A percentile compares a stretch with the other conserved stretches of the same genome.
Conservation (phyloP, 2,113 vertebrate genomes). For the Ardeotis arabs region DNA sequence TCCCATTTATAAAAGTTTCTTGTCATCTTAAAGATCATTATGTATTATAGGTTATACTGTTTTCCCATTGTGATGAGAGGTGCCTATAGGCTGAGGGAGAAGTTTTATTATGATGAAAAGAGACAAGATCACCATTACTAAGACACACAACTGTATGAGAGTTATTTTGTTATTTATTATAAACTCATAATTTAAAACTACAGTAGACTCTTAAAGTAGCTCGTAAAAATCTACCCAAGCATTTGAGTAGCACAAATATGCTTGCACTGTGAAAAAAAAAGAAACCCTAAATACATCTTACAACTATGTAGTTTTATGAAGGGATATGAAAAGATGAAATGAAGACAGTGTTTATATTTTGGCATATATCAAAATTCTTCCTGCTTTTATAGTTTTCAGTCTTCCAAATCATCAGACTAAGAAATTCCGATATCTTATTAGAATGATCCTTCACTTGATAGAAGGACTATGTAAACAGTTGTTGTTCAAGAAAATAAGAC, state of each 20-base stretch:
- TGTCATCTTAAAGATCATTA: not conserved
- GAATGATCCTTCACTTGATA: not conserved
- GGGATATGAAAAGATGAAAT: not conserved
- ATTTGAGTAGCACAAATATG: not conserved
- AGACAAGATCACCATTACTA: not conserved
- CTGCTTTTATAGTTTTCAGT: not conserved
- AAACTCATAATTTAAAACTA: not conserved
- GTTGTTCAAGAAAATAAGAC: not conserved
- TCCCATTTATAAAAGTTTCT: not conserved
- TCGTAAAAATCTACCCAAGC: not conserved
- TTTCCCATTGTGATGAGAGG: not conserved
- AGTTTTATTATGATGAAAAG: not conserved
- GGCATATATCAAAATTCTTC: not conserved
- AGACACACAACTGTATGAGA: not conserved
- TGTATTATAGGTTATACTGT: not conserved
- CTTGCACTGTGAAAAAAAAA: not conserved
- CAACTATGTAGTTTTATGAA: not conserved
- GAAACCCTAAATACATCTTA: not conserved
- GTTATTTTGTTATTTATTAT: not conserved
- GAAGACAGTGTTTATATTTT: not conserved
- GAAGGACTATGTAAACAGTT: not conserved
- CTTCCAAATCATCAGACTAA: not conserved
- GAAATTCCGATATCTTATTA: not conserved
- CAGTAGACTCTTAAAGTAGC: not conserved
- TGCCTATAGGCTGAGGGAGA: not conserved